These are phyloP conservation scores for Fulica atra DNA, from an alignment of 2,113 vertebrate species.

Conservation along the genomic window DNA sequence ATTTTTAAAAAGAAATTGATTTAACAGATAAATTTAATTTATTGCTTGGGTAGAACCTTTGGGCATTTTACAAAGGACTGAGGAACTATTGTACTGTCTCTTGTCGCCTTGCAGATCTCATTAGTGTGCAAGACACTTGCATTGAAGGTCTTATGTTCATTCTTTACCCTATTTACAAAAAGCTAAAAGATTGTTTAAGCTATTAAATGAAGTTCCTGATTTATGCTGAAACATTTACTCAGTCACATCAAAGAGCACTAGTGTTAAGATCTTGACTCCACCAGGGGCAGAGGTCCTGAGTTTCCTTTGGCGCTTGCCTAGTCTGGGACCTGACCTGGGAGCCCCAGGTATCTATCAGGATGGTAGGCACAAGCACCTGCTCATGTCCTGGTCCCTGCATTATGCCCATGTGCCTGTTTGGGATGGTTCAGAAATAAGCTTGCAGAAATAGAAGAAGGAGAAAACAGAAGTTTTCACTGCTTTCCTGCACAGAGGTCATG, in stretches of 20 bases:
- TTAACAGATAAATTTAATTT: slow-evolving; percentile 55
- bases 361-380: not conserved
- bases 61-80: slow-evolving; percentile 21
- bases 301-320: not conserved
- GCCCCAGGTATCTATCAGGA: not conserved
- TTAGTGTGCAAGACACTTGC: not conserved
- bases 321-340: not conserved
- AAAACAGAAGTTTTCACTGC: not conserved
- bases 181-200: not conserved
- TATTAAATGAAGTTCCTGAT: not conserved
- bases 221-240: not conserved
- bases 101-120: slow-evolving; percentile 16
- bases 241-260: not conserved
- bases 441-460: not conserved
- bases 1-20: slow-evolving; percentile 40
- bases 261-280: not conserved
- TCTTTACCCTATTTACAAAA: not conserved
- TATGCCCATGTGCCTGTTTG: fast-evolving
- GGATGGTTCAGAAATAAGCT: not conserved
- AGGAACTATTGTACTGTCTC: not conserved
- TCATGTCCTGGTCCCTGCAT: not conserved
- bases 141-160: not conserved
- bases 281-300: not conserved
- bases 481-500: not conserved
- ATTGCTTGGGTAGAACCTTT: slow-evolving; percentile 18